Evolutionary conservation across 2,113 vertebrate genomes (phyloP).

Genomic region (Centropus unirufus): DNA sequence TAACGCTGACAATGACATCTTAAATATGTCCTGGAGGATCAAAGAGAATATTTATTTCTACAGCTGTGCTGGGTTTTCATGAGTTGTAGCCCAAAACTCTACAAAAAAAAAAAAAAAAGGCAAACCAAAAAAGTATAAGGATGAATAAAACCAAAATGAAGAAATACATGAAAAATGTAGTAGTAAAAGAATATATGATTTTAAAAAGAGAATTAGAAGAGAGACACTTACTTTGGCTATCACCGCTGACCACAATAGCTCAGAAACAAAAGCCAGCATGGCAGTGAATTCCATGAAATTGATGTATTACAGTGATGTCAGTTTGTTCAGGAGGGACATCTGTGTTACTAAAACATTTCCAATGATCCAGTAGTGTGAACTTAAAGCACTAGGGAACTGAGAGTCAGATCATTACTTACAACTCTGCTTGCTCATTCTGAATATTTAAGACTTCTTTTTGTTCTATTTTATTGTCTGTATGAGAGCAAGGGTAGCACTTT

Average conservation of each 20-base stretch:
- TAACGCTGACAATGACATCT: slow-evolving; percentile 27
- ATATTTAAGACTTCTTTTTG: not conserved
- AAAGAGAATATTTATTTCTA: not conserved
- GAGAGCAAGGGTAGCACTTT: not conserved
- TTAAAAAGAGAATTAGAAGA: not conserved
- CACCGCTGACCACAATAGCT: not conserved
- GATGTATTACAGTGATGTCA: not conserved
- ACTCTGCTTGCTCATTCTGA: not conserved
- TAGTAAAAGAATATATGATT: not conserved
- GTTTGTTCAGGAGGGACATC: not conserved
- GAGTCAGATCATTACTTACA: not conserved
- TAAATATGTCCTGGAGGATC: slow-evolving; percentile 1
- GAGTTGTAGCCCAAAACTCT: not conserved
- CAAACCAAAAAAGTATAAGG: not conserved
- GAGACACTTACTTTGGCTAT: not conserved
- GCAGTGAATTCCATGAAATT: not conserved
- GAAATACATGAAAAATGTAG: not conserved
- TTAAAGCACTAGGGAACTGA: not conserved
- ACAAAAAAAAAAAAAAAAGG: not conserved
- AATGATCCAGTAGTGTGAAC: not conserved
- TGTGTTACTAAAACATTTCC: not conserved
- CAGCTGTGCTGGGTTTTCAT: not conserved
- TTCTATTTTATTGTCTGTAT: not conserved
- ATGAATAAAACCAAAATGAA: not conserved
- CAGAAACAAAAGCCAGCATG: not conserved